A percentile compares a stretch with the other conserved stretches of the same genome.
Conservation (phyloP, 2,888 invertebrate genomes). For the Ctenicera cuprea region DNA sequence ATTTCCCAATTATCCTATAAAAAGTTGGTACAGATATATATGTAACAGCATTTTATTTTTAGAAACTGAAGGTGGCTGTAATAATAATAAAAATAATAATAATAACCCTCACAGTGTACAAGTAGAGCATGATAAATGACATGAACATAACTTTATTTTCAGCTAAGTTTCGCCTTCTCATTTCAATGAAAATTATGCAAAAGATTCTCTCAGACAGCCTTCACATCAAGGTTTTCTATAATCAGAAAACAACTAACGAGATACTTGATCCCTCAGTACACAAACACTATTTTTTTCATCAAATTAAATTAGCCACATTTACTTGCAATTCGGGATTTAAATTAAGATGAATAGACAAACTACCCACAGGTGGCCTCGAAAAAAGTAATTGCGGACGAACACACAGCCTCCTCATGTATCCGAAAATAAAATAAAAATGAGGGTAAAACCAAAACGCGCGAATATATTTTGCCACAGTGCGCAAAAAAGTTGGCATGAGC, state of each 20-base stretch:
- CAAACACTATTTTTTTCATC: not conserved
- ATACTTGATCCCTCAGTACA: constrained; percentile 17
- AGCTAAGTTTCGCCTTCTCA: constrained; percentile 20
- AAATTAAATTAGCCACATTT: not conserved
- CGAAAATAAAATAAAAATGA: constrained; percentile 50
- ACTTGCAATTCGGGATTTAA: not conserved
- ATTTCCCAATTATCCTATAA: not conserved
- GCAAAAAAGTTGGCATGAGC: constrained; percentile 46
- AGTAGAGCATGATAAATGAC: constrained; percentile 15
- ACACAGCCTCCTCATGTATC: constrained; percentile 19
- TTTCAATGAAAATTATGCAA: constrained; percentile 26
- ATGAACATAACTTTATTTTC: constrained; percentile 17
- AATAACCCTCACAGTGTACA: not conserved
- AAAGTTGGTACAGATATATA: no score
- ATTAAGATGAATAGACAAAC: not conserved
- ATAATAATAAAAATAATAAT: no score
- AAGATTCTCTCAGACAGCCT: constrained; percentile 24
- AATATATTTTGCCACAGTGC: constrained; percentile 34
- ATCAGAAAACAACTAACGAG: constrained; percentile 29
- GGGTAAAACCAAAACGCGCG: constrained; percentile 39
- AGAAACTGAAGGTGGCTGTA: not conserved
- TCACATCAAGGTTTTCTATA: constrained; percentile 33
- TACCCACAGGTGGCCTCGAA: constrained; percentile 25
- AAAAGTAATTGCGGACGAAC: constrained; percentile 19
- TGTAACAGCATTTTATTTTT: not conserved